Evolutionary conservation across 2,888 invertebrate species (phyloP).

Genomic region (Anoncus sp.): DNA sequence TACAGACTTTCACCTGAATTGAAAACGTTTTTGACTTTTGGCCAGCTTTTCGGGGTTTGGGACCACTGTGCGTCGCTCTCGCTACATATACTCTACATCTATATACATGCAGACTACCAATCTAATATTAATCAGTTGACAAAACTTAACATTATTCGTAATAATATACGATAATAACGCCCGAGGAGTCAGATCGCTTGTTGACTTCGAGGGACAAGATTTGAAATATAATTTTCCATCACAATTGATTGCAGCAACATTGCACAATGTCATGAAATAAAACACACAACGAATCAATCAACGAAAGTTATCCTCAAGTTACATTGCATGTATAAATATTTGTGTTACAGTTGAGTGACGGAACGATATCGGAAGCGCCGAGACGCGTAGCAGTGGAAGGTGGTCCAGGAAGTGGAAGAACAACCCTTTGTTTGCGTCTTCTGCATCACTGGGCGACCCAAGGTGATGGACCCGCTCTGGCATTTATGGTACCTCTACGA

Average conservation of each 20-base stretch:
- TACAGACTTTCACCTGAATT: too few species aligned
- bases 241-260: not conserved
- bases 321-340: not conserved
- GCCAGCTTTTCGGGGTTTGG: too few species aligned
- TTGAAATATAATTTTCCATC: too few species aligned
- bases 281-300: not conserved
- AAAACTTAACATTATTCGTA: too few species aligned
- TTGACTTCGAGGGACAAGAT: too few species aligned
- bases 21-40: too few species aligned
- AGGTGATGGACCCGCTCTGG: constrained; percentile 83
- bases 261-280: not conserved
- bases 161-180: too few species aligned
- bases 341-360: constrained; percentile 82
- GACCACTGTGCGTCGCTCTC: too few species aligned
- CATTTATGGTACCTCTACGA: constrained; percentile 84
- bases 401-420: constrained; percentile 84
- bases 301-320: not conserved
- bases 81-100: too few species aligned
- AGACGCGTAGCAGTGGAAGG: constrained; percentile 85
- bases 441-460: constrained; percentile 85
- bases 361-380: constrained; percentile 83
- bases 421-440: constrained; percentile 84
- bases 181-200: too few species aligned
- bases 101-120: too few species aligned
- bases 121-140: too few species aligned